Base-by-base conservation (phyloP, 2,113 vertebrate species). In the Etheostoma spectabile region DNA sequence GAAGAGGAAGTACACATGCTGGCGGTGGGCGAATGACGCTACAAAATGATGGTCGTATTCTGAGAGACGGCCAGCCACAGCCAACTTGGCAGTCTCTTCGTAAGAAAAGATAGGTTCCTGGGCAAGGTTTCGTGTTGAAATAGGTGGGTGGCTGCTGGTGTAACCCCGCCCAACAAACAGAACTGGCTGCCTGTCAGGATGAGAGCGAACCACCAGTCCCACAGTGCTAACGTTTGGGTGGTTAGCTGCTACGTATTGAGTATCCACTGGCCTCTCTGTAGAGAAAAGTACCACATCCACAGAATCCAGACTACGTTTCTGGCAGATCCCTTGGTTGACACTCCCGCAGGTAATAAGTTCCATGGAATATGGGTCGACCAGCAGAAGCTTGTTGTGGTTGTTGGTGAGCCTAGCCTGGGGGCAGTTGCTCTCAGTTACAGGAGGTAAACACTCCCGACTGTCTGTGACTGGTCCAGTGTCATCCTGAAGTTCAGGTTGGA, bases 31-130 rank as follows among this genome's bases (percentile, higher is more conserved):
- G 3, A 99, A 99, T 1, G 97, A 96, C 1, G 96, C 94, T 27
- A 99, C 96, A 24, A 99, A 99, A 85, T 99, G 97, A 84, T 99
- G 98, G 95, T 98, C 97, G 11, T 99, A 99, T 82, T 99, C 98
- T 0, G 98, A 97, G 8, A 99, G 97, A 15, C 97, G 96, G 24
- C 97, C 98, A 10, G 98, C 97, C 42, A 96, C 96, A 0, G 98
- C 97, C 76, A 99, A 80, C 85, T 99, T 99, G 60, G 98, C 98
- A 0, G 97, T 98, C 90, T 99, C 98, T 88, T 99, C 98, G 0
- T 99, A 99, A 66, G 98, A 99, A 91, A 99, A 99, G 84, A 97
- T 94, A 1, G 97, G 96, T 46, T 97, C 97, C 67, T 97, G 96
- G 56, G 96, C 96, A 10, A 99, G 93, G 84, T 98, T 97, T 16